Percentiles rank a stretch among this genome's conserved stretches.
Evolutionary conservation across 1,140 invertebrate species (phyloP).

Genomic region (Drosophila mojavensis): DNA sequence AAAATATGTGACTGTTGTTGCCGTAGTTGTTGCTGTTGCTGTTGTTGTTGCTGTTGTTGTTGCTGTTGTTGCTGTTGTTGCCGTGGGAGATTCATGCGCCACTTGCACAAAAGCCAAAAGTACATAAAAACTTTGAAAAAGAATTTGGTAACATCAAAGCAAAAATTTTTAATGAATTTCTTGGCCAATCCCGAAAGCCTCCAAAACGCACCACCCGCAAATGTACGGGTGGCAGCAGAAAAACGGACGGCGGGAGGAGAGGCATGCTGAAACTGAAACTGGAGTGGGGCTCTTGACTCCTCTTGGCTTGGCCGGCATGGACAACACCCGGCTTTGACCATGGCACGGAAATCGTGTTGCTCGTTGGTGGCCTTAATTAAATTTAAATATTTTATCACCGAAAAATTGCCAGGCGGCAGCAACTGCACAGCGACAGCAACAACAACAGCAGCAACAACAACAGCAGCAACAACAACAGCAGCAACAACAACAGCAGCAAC

Average conservation of each 20-base stretch:
- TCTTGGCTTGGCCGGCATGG: conserved; percentile 12
- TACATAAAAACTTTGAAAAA: conserved; percentile 76
- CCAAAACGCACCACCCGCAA: conserved; percentile 65
- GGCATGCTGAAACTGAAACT: neutral
- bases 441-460: conserved; percentile 46
- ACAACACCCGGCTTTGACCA: conserved; percentile 62
- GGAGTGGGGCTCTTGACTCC: neutral
- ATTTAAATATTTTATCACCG: conserved; percentile 84
- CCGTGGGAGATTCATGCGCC: conserved; percentile 8
- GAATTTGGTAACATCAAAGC: conserved; percentile 81
- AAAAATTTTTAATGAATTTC: conserved; percentile 83
- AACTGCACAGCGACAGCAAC: conserved; percentile 63
- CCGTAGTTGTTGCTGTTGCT: neutral
- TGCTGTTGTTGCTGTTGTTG: conserved; percentile 16
- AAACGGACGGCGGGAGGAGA: too few relatives aligned
- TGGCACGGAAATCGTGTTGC: conserved; percentile 77
- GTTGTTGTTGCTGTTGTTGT: neutral
- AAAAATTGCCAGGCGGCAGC: conserved; percentile 83
- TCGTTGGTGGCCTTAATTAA: conserved; percentile 84
- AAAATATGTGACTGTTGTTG: conserved; percentile 16
- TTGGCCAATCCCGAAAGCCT: conserved; percentile 69
- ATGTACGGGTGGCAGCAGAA: conserved; percentile 39
- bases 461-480: conserved; percentile 45
- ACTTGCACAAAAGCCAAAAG: conserved; percentile 28
- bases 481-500: conserved; percentile 41